Conservation (phyloP, 2,113 vertebrate genomes). For the Pomatostomus ruficeps region DNA sequence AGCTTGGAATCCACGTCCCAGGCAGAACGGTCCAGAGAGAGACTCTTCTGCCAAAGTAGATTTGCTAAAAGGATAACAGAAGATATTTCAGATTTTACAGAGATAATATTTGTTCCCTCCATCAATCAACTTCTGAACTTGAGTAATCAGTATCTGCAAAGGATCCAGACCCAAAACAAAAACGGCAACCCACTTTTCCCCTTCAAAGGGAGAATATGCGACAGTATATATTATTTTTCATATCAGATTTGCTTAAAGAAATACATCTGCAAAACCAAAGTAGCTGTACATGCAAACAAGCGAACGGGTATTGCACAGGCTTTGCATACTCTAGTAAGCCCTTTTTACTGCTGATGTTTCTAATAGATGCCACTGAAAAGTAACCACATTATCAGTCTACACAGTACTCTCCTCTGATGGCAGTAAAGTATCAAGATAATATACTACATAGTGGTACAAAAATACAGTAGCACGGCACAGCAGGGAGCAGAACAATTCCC, state of each 20-base stretch:
- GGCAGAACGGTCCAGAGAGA: conserved; percentile 79
- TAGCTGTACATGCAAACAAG: background rate
- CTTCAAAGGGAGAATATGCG: background rate
- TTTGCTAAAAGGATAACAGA: conserved; percentile 71
- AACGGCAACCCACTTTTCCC: background rate
- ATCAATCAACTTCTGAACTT: background rate
- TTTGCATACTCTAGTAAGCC: background rate
- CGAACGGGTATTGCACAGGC: background rate
- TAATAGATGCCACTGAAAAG: background rate
- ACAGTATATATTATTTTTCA: background rate
- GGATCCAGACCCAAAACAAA: background rate
- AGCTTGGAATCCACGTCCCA: conserved; percentile 86
- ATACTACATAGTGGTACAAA: background rate
- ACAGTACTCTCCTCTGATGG: background rate
- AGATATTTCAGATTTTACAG: conserved; percentile 5
- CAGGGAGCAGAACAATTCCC: background rate
- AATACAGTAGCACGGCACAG: background rate
- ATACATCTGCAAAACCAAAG: background rate
- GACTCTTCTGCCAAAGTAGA: conserved; percentile 83
- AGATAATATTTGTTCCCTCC: background rate
- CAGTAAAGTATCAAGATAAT: background rate
- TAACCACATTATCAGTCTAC: background rate
- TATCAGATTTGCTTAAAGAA: background rate
- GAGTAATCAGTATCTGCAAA: background rate
- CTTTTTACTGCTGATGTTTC: background rate